Evolutionary conservation across 2,797 vertebrate species (phyloP).

Genomic region (Aulostomus chinensis): DNA sequence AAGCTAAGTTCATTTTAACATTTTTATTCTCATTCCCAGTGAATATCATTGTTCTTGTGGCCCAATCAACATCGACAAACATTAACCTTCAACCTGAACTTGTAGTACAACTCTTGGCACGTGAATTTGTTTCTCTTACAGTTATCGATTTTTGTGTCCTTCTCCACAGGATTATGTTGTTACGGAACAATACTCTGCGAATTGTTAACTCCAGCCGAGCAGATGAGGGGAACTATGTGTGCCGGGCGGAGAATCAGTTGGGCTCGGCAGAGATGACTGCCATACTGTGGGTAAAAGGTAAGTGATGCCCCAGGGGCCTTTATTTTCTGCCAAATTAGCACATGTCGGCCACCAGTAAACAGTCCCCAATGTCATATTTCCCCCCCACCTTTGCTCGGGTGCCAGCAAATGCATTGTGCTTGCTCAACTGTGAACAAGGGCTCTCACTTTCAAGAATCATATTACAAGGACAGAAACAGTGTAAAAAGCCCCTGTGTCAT

Average conservation of each 20-base stretch:
- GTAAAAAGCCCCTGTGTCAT: constrained; percentile 28
- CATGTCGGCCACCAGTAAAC: constrained; percentile 65
- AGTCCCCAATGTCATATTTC: constrained; percentile 67
- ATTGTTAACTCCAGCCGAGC: constrained; percentile 91
- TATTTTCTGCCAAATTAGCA: constrained; percentile 74
- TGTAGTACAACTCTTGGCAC: constrained; percentile 16
- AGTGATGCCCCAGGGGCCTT: constrained; percentile 68
- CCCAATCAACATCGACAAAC: constrained; percentile 5
- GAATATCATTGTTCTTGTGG: constrained; percentile 25
- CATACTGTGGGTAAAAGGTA: constrained; percentile 94
- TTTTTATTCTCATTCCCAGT: background rate
- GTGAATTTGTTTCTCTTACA: constrained; percentile 48
- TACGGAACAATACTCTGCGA: constrained; percentile 90
- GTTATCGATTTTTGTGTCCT: constrained; percentile 62
- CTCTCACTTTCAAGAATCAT: constrained; percentile 69
- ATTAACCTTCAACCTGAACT: constrained; percentile 22
- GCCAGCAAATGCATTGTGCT: constrained; percentile 67
- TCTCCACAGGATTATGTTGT: constrained; percentile 85
- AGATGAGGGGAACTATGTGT: constrained; percentile 92
- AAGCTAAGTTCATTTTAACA: constrained; percentile 12
- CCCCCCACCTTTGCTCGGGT: constrained; percentile 49
- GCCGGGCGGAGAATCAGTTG: constrained; percentile 91
- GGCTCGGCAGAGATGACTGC: constrained; percentile 92
- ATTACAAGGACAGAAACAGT: constrained; percentile 62
- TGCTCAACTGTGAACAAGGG: constrained; percentile 63